phyloP scores from a whole-genome alignment of 2,797 vertebrate species.

The Helostoma temminkii region DNA sequence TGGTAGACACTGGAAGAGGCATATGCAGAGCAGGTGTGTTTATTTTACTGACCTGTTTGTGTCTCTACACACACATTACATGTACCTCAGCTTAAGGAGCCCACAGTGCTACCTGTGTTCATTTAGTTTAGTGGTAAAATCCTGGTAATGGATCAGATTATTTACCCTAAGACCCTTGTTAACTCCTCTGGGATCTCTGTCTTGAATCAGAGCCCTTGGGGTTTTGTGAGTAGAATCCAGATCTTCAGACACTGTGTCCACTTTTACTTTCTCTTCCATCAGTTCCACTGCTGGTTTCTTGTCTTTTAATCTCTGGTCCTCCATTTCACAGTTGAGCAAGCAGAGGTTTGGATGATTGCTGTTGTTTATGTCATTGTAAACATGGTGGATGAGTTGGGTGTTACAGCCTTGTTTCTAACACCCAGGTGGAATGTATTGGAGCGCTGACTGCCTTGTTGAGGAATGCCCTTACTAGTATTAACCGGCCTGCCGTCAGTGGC shows the following conservation, averaged over 20 bases:
- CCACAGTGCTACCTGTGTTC: neutral
- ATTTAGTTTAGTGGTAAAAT: conserved; percentile 9
- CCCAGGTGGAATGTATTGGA: conserved; percentile 72
- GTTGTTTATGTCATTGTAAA: conserved; percentile 31
- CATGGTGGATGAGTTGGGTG: conserved; percentile 17
- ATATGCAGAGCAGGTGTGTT: neutral
- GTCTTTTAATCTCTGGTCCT: conserved; percentile 39
- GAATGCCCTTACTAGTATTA: conserved; percentile 56
- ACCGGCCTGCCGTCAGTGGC: conserved; percentile 15
- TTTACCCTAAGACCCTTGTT: conserved; percentile 73
- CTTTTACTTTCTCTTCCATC: conserved; percentile 53
- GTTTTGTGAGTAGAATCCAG: conserved; percentile 26
- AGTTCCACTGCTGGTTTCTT: conserved; percentile 24
- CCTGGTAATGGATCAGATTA: neutral
- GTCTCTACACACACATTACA: neutral
- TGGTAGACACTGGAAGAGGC: no score
- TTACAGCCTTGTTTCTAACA: conserved; percentile 58
- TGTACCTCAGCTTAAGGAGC: neutral
- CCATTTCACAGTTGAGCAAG: no score
- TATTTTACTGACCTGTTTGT: conserved; percentile 2
- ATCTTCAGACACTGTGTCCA: conserved; percentile 39
- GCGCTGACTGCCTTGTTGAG: conserved; percentile 59
- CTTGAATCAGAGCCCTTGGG: conserved; percentile 37
- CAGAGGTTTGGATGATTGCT: conserved; percentile 9
- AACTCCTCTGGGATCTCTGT: conserved; percentile 68